Evolutionary conservation across 2,888 invertebrate species (phyloP).

Genomic region (Bedellia somnulentella): DNA sequence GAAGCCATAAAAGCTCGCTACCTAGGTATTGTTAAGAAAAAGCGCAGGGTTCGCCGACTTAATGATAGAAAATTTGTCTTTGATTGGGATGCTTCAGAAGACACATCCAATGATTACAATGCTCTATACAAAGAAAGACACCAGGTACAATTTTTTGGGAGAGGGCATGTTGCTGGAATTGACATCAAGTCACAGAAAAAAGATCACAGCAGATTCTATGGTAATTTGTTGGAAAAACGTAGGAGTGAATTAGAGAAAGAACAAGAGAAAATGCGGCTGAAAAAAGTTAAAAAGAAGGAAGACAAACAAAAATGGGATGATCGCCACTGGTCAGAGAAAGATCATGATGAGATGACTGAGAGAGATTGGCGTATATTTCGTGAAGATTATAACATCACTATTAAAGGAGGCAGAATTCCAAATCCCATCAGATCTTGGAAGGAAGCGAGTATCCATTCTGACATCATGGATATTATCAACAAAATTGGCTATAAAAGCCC

Average conservation of each 20-base stretch:
- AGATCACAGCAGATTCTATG: slow-evolving; percentile 97
- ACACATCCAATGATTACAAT: slow-evolving; percentile 98
- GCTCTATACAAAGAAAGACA: slow-evolving; percentile 94
- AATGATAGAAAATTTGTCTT: slow-evolving; percentile 99
- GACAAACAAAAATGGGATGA: slow-evolving; percentile 99
- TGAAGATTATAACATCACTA: slow-evolving; percentile 98
- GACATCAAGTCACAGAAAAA: slow-evolving; percentile 95
- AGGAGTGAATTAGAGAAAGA: slow-evolving; percentile 96
- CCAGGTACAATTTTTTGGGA: slow-evolving; percentile 96
- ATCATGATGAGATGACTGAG: slow-evolving; percentile 93
- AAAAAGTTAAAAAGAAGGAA: slow-evolving; percentile 91
- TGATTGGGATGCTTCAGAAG: slow-evolving; percentile 99
- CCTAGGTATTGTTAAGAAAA: slow-evolving; percentile 90
- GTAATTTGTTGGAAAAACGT: slow-evolving; percentile 90
- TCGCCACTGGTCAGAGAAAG: slow-evolving; percentile 98
- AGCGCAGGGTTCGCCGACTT: slow-evolving; percentile 85
- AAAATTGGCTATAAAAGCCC: slow-evolving; percentile 97
- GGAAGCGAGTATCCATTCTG: slow-evolving; percentile 87
- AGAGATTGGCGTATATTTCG: slow-evolving; percentile 99
- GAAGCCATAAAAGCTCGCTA: slow-evolving; percentile 97
- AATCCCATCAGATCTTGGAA: slow-evolving; percentile 95
- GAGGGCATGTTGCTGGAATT: slow-evolving; percentile 97
- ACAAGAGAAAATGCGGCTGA: slow-evolving; percentile 90
- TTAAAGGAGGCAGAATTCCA: slow-evolving; percentile 96
- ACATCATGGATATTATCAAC: slow-evolving; percentile 91